Conservation (phyloP, 2,888 invertebrate genomes). For the Chymomyza caudatula region DNA sequence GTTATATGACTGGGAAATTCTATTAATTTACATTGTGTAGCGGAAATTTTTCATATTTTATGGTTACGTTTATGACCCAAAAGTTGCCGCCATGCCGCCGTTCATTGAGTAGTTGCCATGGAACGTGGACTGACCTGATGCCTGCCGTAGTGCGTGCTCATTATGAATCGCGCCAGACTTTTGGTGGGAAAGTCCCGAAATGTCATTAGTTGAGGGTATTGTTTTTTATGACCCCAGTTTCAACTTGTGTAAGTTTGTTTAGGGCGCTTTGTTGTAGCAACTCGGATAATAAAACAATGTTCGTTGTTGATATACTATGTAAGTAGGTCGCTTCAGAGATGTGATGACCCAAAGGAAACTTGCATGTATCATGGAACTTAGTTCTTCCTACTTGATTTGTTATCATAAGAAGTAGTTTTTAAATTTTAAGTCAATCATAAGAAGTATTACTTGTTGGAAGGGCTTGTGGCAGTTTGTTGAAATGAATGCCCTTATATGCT, state of each 20-base stretch:
- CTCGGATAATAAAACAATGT: no score
- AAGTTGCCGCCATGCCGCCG: slow-evolving; percentile 50
- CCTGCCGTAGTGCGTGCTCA: slow-evolving; percentile 39
- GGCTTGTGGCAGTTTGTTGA: no score
- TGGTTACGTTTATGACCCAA: slow-evolving; percentile 42
- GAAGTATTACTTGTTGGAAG: no score
- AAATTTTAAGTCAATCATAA: no score
- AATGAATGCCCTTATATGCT: no score
- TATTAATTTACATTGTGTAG: slow-evolving; percentile 33
- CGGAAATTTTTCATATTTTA: slow-evolving; percentile 40
- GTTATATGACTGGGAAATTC: slow-evolving; percentile 62
- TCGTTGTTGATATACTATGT: no score
- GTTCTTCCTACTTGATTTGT: no score
- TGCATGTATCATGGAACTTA: no score
- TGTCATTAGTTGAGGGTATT: slow-evolving; percentile 63
- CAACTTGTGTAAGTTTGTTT: slow-evolving; percentile 39
- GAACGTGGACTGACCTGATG: neutral
- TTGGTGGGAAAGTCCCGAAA: slow-evolving; percentile 67
- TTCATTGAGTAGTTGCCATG: slow-evolving; percentile 50
- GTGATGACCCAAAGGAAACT: no score
- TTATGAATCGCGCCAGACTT: slow-evolving; percentile 67
- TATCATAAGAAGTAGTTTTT: no score
- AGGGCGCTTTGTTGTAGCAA: neutral
- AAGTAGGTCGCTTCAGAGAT: no score
- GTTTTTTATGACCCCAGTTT: slow-evolving; percentile 12